Evolutionary conservation across 1,140 invertebrate species (phyloP), one percentile per base, ranked within the genome.

Genomic region (Ditylenchus dipsaci): DNA sequence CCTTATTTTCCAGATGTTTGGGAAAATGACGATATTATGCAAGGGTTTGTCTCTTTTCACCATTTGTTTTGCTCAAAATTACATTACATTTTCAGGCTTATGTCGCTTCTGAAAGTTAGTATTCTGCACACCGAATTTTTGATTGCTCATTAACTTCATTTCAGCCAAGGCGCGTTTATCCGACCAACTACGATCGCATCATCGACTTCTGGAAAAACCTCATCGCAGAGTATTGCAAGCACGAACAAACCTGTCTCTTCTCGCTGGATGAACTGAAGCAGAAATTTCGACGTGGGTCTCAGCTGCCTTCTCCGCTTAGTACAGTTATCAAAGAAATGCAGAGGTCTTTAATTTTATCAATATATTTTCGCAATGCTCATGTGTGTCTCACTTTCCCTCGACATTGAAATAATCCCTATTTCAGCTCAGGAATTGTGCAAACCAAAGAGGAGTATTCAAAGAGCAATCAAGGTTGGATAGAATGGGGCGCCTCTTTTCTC

Each of bases 191-290:
- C 49, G 77, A 79, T 38, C 58, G 77, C 38, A 71, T 81, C 26
- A 33, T 79, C 15, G 58, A 69, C 15, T 79, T 79, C 65, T 79
- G 78, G 78, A 69, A 69, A 30, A 64, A 77, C 13, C 53, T 68
- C 15, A 80, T 82, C 56, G 57, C 43, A 7, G 64, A 69, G n/a
- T 80, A 80, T 59, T 79, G 78, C 61, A 49, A 61, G 19, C 57
- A 69, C n/a, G 76, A 82, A 42, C 79, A 82, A 30, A 74, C 63
- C 30, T 69, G 80, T 71, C 7, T 77, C 56, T 27, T 82, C 67
- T 21, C 74, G 13, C 13, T 57, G 69, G 60, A 76, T 27, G 75
- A 76, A 42, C 61, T 80, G 30, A 81, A 81, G 56, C 8, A 53
- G 21, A 74, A 68, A 49, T 82, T 80, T 43, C 42, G 68, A 27